phyloP scores from a whole-genome alignment of 2,888 invertebrate species.

The Mellilla xanthometata region DNA sequence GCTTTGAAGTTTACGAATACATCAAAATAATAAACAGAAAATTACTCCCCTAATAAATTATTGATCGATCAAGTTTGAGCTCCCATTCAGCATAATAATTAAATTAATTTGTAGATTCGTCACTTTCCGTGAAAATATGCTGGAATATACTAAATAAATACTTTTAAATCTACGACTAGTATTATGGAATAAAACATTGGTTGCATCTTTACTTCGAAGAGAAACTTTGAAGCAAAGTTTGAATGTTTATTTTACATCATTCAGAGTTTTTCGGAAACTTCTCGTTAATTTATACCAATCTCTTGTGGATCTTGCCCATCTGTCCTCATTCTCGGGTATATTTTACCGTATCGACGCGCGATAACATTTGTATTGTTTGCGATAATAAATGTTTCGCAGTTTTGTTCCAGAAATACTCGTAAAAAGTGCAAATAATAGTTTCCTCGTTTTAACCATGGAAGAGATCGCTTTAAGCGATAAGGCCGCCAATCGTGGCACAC shows the following conservation, averaged over 20 bases:
- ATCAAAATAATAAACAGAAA: constrained; percentile 35
- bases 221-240: too few species aligned
- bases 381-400: constrained; percentile 18
- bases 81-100: too few species aligned
- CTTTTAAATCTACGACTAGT: too few species aligned
- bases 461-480: constrained; percentile 8
- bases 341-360: constrained; percentile 8
- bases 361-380: constrained; percentile 21
- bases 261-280: too few species aligned
- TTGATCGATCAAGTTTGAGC: too few species aligned
- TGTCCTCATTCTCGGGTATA: constrained; percentile 14
- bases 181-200: too few species aligned
- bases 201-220: too few species aligned
- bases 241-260: too few species aligned
- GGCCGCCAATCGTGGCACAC: too few species aligned
- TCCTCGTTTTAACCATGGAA: constrained; percentile 20
- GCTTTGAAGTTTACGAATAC: constrained; percentile 33
- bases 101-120: too few species aligned
- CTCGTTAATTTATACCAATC: neutral
- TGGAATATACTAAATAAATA: too few species aligned
- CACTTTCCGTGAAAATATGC: too few species aligned
- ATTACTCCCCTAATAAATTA: neutral
- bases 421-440: constrained; percentile 20
- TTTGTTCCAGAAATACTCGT: constrained; percentile 16
- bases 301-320: constrained; percentile 4